phyloP scores from a whole-genome alignment of 2,888 invertebrate species.

The Orthonevra nobilis region DNA sequence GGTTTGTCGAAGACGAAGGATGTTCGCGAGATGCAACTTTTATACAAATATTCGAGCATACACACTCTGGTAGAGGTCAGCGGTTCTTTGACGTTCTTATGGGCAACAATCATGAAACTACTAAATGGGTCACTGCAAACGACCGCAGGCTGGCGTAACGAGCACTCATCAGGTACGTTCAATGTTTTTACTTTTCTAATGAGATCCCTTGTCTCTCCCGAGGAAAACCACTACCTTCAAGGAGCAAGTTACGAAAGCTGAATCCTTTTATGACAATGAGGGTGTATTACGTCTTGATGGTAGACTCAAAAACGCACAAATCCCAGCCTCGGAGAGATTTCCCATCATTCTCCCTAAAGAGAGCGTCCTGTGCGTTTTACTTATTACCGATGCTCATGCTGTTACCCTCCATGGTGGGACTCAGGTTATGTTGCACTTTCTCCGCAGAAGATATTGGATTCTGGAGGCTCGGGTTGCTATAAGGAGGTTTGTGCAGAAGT shows the following conservation, averaged over 20 bases:
- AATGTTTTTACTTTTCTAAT: conserved; percentile 12
- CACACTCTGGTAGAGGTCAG: conserved; percentile 16
- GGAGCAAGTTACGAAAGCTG: conserved; percentile 11
- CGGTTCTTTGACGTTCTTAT: not conserved
- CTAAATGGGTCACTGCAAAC: conserved; percentile 4
- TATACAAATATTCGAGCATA: conserved; percentile 23
- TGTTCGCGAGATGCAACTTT: not conserved
- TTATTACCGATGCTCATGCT: conserved; percentile 3
- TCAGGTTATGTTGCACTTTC: conserved; percentile 12
- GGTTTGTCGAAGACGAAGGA: not conserved
- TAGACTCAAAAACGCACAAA: conserved; percentile 9
- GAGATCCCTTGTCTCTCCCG: conserved; percentile 18
- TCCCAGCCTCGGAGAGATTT: not conserved
- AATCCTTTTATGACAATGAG: conserved; percentile 28
- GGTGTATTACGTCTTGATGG: conserved; percentile 24
- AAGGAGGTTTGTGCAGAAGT: not conserved
- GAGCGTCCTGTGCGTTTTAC: not conserved
- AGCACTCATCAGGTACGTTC: conserved; percentile 16
- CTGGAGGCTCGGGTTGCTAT: not conserved
- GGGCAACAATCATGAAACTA: not conserved
- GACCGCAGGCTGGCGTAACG: not conserved
- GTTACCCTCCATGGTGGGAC: conserved; percentile 17
- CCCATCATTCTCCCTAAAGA: conserved; percentile 22
- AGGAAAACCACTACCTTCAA: not conserved
- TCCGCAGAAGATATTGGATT: conserved; percentile 13